These are phyloP conservation scores for Latrodectus hesperus DNA, from an alignment of 2,888 invertebrate species.

Conservation along the genomic window DNA sequence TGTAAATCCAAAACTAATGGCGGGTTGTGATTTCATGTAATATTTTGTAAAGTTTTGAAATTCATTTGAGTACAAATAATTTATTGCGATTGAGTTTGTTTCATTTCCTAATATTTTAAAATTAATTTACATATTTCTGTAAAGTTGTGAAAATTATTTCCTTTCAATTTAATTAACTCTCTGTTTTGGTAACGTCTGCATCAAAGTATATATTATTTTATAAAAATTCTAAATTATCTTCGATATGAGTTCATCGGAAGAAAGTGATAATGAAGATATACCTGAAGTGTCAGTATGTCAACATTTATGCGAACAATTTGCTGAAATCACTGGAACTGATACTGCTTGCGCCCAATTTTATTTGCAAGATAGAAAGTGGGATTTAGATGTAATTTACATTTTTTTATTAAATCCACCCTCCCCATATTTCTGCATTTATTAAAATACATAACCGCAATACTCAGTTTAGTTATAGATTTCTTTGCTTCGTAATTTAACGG, in stretches of 20 bases:
- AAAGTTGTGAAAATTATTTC: no score
- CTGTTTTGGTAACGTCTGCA: neutral
- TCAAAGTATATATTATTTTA: neutral
- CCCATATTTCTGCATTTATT: no score
- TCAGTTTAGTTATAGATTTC: neutral
- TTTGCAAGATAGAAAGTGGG: slow-evolving; percentile 78
- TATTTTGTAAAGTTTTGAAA: neutral
- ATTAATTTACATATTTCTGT: no score
- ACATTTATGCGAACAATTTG: slow-evolving; percentile 76
- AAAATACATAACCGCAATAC: neutral
- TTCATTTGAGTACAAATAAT: neutral
- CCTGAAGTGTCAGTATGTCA: slow-evolving; percentile 75
- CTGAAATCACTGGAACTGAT: slow-evolving; percentile 78
- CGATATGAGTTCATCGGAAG: slow-evolving; percentile 60
- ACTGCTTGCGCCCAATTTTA: slow-evolving; percentile 78
- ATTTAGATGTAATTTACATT: slow-evolving; percentile 75
- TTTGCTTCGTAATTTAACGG: no score
- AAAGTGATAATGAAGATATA: slow-evolving; percentile 58
- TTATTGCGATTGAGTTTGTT: neutral
- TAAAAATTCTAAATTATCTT: neutral
- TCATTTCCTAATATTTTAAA: no score
- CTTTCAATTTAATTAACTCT: neutral
- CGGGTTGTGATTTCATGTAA: neutral
- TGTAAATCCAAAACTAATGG: slow-evolving; percentile 4
- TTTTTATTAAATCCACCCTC: slow-evolving; percentile 47